These are phyloP conservation scores for Amiota communis DNA, from an alignment of 2,888 invertebrate species.

Conservation along the genomic window DNA sequence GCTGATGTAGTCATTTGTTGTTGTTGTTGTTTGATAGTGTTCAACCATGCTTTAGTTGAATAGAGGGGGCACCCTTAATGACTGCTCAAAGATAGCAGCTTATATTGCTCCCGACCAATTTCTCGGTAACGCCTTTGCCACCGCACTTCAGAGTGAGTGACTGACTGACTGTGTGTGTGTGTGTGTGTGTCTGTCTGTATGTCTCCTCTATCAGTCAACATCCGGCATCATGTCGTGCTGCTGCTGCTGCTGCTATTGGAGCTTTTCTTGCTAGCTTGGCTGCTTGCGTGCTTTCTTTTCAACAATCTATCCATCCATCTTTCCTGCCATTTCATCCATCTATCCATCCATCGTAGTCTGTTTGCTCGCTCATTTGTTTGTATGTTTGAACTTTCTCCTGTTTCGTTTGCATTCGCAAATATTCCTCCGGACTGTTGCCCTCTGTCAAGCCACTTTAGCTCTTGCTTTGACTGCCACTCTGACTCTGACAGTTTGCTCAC, in stretches of 20 bases:
- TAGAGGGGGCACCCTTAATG: constrained; percentile 26
- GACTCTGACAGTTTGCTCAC: constrained; percentile 18
- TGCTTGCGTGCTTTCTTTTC: constrained; percentile 34
- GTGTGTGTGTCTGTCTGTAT: constrained; percentile 42
- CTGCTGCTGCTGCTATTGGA: constrained; percentile 20
- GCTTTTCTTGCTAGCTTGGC: constrained; percentile 13
- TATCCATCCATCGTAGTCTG: constrained; percentile 44
- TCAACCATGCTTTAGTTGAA: background rate
- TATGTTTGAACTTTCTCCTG: constrained; percentile 71
- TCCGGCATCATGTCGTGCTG: constrained; percentile 29
- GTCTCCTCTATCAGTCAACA: constrained; percentile 45
- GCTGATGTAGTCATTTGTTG: background rate
- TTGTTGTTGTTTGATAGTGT: background rate
- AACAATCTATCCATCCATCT: background rate
- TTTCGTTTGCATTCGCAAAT: constrained; percentile 72
- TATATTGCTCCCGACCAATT: constrained; percentile 14
- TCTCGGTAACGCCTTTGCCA: constrained; percentile 8
- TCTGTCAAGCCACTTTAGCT: constrained; percentile 23
- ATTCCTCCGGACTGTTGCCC: constrained; percentile 57
- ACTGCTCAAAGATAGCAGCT: constrained; percentile 25
- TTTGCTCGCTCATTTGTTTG: constrained; percentile 71
- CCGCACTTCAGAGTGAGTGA: background rate
- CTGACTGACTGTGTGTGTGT: too few relatives aligned
- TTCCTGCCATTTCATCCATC: constrained; percentile 23
- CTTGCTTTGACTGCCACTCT: background rate